Base-by-base conservation (phyloP, 2,888 invertebrate genomes). In the Oxyscelio sp. region DNA sequence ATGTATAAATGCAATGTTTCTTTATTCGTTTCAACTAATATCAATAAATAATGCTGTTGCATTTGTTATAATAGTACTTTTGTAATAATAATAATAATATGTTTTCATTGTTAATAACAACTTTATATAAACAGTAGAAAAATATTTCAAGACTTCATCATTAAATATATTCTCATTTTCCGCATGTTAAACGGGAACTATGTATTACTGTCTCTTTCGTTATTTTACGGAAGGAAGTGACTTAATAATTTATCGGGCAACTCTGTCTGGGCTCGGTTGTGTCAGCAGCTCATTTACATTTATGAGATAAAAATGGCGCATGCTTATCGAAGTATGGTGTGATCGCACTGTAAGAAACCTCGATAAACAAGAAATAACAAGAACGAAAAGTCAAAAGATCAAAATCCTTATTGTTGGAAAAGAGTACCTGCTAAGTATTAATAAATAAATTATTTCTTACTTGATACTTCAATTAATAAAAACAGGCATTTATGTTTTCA, bases 231-330 rank as follows among this genome's bases (percentile, higher is more conserved):
- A 85, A 79, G 80, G 66, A 84, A 87, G 73, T 77, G 82, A 82
- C 85, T 87, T 80, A 85, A 86, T 87, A 85, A 87, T 83, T 87
- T 82, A 81, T 87, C 68, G 77, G 61, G 73, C 31, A 34, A 58
- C 82, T 63, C 63, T 61, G 77, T 58, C 68, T 66, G 73, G 74
- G 68, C 45, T 78, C 65, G 68, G 61, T 78, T 61, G 48, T 56
- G 61, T 71, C 79, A 83, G 61, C 78, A 85, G 65, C 84, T 87
- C 83, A 85, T 86, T 85, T 86, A 85, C 85, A 87, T 87, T 87
- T 84, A 87, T 86, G 86, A 86, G 86, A 80, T 83, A 77, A 84
- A 84, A 85, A 87, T 84, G 84, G 82, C 79, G 83, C 78, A 82
- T 82, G 79, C 65, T 85, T 80, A 78, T 85, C 82, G 73, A 43